Percentiles rank a stretch among this genome's conserved stretches.
Conservation (phyloP, 2,797 vertebrate genomes). For the Cynodonichthys magdalenae region DNA sequence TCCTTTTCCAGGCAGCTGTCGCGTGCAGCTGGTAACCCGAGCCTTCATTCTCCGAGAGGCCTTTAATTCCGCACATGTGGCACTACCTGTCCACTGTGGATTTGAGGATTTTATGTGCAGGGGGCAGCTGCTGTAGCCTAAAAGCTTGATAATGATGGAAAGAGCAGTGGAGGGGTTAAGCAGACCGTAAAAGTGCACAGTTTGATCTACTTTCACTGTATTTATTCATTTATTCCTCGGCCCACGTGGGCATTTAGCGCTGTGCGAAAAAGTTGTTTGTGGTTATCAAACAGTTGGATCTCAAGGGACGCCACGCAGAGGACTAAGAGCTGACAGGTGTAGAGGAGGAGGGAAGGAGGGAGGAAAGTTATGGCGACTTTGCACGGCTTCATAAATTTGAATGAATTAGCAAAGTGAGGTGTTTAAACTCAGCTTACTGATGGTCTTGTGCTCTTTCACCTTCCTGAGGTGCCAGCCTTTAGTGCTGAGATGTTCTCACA, state of each 20-base stretch:
- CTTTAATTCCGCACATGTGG: conserved; percentile 83
- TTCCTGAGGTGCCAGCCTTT: conserved; percentile 34
- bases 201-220: not conserved
- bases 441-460: conserved; percentile 15
- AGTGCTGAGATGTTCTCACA: conserved; percentile 27
- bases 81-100: conserved; percentile 81
- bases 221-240: not conserved
- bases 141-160: conserved; percentile 43
- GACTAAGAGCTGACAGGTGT: too few relatives aligned
- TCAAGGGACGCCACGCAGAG: too few relatives aligned
- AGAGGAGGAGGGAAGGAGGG: not conserved
- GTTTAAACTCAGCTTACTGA: not conserved
- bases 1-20: conserved; percentile 81
- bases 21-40: conserved; percentile 82
- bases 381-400: not conserved
- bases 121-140: conserved; percentile 76
- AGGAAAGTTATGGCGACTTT: not conserved
- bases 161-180: conserved; percentile 22
- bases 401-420: not conserved
- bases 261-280: too few relatives aligned
- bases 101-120: conserved; percentile 75
- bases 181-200: not conserved
- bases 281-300: too few relatives aligned
- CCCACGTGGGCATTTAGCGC: not conserved
- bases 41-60: conserved; percentile 50